These are phyloP conservation scores for Pao palembangensis DNA, from an alignment of 2,113 vertebrate species.

Conservation along the genomic window DNA sequence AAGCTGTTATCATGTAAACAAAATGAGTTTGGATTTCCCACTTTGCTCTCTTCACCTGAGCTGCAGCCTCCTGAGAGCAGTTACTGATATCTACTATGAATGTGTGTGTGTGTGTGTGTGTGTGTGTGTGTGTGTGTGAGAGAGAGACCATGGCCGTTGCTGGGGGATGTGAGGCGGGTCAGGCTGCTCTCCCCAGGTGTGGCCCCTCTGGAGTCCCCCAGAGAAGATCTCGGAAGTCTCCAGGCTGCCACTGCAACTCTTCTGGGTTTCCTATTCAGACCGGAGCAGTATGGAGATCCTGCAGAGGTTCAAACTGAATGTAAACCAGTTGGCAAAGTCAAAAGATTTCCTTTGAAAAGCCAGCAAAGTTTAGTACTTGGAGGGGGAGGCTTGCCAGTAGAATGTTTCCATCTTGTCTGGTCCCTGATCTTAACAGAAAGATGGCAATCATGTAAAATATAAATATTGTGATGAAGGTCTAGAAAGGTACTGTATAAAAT, in stretches of 20 bases:
- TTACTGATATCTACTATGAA: background rate
- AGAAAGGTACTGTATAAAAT: background rate
- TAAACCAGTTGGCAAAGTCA: background rate
- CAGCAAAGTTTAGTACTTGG: conserved; percentile 71
- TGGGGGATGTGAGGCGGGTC: conserved; percentile 71
- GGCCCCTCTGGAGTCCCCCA: conserved; percentile 58
- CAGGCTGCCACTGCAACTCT: conserved; percentile 73
- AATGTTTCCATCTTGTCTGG: conserved; percentile 78
- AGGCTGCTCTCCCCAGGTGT: conserved; percentile 53
- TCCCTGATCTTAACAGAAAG: background rate
- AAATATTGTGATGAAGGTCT: background rate
- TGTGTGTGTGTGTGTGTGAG: no score
- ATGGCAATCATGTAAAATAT: background rate
- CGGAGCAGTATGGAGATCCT: conserved; percentile 88
- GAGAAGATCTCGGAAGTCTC: conserved; percentile 73
- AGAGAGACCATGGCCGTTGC: conserved; percentile 72
- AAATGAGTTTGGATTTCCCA: background rate
- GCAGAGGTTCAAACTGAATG: conserved; percentile 13
- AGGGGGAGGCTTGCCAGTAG: conserved; percentile 72
- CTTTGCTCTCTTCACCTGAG: background rate
- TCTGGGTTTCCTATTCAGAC: conserved; percentile 73
- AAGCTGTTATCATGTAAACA: conserved; percentile 4
- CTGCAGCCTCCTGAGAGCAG: conserved; percentile 1
- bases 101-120: no score
- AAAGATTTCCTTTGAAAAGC: background rate